Percentiles rank a stretch among this genome's conserved stretches.
phyloP scores from a whole-genome alignment of 2,888 invertebrate genomes.

The Cerastoderma edule region DNA sequence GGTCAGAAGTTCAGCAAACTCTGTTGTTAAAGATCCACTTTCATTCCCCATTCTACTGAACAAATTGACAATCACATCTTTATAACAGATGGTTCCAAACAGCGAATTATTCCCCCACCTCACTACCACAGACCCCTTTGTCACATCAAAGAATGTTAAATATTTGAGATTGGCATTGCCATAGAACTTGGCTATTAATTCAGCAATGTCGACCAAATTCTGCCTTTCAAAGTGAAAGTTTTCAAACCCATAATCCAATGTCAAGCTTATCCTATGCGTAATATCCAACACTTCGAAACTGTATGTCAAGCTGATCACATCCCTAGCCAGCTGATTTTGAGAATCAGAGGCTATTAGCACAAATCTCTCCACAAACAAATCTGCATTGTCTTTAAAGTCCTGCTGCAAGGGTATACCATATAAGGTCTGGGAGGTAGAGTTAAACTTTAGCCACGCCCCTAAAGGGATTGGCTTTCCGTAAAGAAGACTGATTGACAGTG shows the following conservation, averaged over 20 bases:
- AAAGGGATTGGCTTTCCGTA: constrained; percentile 57
- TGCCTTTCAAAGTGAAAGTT: constrained; percentile 31
- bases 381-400: constrained; percentile 53
- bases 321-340: constrained; percentile 47
- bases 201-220: constrained; percentile 43
- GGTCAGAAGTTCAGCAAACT: constrained; percentile 35
- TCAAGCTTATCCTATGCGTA: constrained; percentile 50
- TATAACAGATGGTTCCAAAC: constrained; percentile 41
- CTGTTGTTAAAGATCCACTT: constrained; percentile 36
- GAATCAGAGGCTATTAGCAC: constrained; percentile 58
- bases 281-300: constrained; percentile 40
- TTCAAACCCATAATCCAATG: constrained; percentile 40
- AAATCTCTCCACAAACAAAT: constrained; percentile 29
- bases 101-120: constrained; percentile 57
- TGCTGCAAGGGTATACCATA: constrained; percentile 70
- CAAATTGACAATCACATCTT: constrained; percentile 38
- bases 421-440: constrained; percentile 63
- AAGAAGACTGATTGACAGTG: constrained; percentile 60
- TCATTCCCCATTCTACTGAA: constrained; percentile 40
- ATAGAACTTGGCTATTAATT: constrained; percentile 41
- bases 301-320: constrained; percentile 61
- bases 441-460: constrained; percentile 72
- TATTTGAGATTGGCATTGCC: constrained; percentile 38
- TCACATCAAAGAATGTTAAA: constrained; percentile 48
- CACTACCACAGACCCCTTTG: constrained; percentile 40